Conservation (phyloP, 2,888 invertebrate genomes). For the Caradrina kadenii region DNA sequence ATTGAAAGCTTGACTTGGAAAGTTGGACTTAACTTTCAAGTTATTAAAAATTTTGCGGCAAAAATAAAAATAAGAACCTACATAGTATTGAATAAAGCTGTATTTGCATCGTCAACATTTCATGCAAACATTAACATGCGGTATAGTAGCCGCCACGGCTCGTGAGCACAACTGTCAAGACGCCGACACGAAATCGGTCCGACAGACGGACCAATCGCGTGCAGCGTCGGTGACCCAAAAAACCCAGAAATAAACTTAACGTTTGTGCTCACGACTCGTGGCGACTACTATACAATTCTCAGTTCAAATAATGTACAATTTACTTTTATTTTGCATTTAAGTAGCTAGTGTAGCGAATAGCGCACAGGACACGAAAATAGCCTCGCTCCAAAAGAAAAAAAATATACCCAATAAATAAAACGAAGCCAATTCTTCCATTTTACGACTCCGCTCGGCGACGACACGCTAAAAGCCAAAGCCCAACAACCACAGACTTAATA, state of each 20-base stretch:
- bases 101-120: too few species aligned
- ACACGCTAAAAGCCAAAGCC: constrained; percentile 61
- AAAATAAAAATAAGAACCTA: neutral
- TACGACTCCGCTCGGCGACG: constrained; percentile 41
- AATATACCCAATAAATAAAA: constrained; percentile 44
- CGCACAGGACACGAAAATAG: neutral
- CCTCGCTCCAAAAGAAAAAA: constrained; percentile 4
- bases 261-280: too few species aligned
- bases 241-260: too few species aligned
- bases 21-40: constrained; percentile 28
- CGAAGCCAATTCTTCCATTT: constrained; percentile 43
- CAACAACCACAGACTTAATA: constrained; percentile 61
- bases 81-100: too few species aligned
- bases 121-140: too few species aligned
- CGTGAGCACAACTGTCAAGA: too few species aligned
- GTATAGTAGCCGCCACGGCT: too few species aligned
- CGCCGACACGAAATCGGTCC: too few species aligned
- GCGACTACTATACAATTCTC: too few species aligned
- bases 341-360: neutral
- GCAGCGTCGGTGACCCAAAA: too few species aligned
- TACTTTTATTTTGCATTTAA: neutral
- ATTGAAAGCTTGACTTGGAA: constrained; percentile 40
- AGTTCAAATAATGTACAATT: neutral
- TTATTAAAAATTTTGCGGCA: constrained; percentile 39
- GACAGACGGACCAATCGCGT: too few species aligned